Evolutionary conservation across 1,140 invertebrate genomes (phyloP).

Genomic region (Cotesia chilonis): DNA sequence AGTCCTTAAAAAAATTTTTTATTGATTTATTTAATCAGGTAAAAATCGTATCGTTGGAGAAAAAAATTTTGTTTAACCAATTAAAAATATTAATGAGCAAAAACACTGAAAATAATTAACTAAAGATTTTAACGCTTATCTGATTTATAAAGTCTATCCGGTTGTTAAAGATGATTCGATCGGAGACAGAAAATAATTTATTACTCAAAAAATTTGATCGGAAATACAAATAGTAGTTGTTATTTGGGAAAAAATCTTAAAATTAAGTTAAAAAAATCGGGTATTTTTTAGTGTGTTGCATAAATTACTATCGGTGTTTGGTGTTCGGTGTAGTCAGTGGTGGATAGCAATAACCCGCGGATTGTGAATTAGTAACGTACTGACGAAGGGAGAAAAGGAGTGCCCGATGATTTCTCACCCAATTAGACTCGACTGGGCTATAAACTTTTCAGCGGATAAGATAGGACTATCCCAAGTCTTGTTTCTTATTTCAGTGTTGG

Average conservation of each 20-base stretch:
- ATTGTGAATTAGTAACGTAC: slow-evolving; percentile 61
- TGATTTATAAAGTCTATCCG: no score
- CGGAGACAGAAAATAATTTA: no score
- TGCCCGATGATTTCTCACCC: slow-evolving; percentile 64
- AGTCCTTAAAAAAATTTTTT: no score
- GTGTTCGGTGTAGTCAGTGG: not conserved
- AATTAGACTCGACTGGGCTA: slow-evolving; percentile 66
- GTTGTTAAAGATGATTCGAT: no score
- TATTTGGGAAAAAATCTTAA: not conserved
- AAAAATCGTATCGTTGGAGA: no score
- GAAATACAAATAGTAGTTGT: slow-evolving; percentile 4
- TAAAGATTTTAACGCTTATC: no score
- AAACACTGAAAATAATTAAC: no score
- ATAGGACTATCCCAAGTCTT: slow-evolving; percentile 55
- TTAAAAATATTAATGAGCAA: no score
- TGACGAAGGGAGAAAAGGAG: slow-evolving; percentile 59
- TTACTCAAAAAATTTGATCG: slow-evolving; percentile 1
- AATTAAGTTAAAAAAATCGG: slow-evolving; percentile 9
- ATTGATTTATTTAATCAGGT: no score
- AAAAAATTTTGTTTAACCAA: no score
- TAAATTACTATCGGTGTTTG: not conserved
- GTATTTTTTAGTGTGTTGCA: not conserved
- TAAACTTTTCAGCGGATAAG: slow-evolving; percentile 64
- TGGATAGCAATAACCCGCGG: slow-evolving; percentile 48
- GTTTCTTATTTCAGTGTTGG: slow-evolving; percentile 43